These are phyloP conservation scores for Siniperca undulata DNA, from an alignment of 2,797 vertebrate species.

Conservation along the genomic window DNA sequence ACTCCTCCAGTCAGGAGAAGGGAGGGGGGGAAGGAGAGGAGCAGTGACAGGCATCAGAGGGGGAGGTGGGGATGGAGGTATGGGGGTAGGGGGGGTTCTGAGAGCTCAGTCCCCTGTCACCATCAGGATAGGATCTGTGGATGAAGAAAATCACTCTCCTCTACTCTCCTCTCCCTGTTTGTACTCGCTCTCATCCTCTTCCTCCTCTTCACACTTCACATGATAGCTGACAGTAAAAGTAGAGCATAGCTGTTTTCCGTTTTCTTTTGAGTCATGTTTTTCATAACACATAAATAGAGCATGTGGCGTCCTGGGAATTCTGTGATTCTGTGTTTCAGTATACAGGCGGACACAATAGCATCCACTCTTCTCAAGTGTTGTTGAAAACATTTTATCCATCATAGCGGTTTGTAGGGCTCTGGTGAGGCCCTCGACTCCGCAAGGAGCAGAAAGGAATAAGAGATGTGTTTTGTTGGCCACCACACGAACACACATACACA, in stretches of 20 bases:
- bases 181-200: constrained; percentile 71
- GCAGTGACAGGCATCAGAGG: constrained; percentile 82
- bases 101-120: constrained; percentile 81
- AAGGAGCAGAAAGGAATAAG: constrained; percentile 73
- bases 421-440: constrained; percentile 74
- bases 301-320: constrained; percentile 81
- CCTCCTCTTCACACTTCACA: constrained; percentile 80
- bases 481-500: constrained; percentile 29
- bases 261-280: constrained; percentile 85
- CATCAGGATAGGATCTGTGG: constrained; percentile 79
- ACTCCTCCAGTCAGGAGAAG: constrained; percentile 80
- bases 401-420: constrained; percentile 76
- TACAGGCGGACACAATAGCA: constrained; percentile 81
- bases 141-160: constrained; percentile 80
- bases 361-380: constrained; percentile 81
- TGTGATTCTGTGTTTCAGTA: constrained; percentile 78
- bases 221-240: constrained; percentile 83
- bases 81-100: constrained; percentile 40
- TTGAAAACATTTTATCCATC: constrained; percentile 84
- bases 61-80: constrained; percentile 52
- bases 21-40: constrained; percentile 73
- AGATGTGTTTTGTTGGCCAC: constrained; percentile 74
- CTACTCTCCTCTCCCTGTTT: constrained; percentile 62
- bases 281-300: constrained; percentile 85
- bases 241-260: constrained; percentile 79